Evolutionary conservation across 2,797 vertebrate genomes (phyloP).

Genomic region (Meriones psammophilus): DNA sequence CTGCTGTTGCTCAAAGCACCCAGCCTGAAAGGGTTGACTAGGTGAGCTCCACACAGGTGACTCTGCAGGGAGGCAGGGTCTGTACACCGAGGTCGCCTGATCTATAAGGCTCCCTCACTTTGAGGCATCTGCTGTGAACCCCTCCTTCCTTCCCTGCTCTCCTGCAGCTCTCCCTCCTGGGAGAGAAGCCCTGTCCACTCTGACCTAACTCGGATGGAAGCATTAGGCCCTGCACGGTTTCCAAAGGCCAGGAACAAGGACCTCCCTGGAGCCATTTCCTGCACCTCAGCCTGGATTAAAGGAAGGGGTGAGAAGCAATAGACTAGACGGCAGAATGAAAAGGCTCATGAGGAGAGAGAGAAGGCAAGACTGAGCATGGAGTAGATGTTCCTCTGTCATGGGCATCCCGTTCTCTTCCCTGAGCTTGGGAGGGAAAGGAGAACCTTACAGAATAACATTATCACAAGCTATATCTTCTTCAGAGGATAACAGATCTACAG

Average conservation of each 20-base stretch:
- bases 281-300: constrained; percentile 66
- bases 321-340: constrained; percentile 74
- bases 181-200: constrained; percentile 58
- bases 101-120: background rate
- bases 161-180: constrained; percentile 27
- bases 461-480: background rate
- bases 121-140: background rate
- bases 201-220: constrained; percentile 60
- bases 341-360: background rate
- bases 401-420: background rate
- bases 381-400: background rate
- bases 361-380: background rate
- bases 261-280: constrained; percentile 56
- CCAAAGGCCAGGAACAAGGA: constrained; percentile 25
- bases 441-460: constrained; percentile 10
- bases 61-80: background rate
- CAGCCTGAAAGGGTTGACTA: background rate
- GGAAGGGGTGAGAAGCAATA: constrained; percentile 59
- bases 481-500: background rate
- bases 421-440: background rate
- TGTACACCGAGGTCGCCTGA: background rate
- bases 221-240: constrained; percentile 54
- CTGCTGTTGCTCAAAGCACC: background rate
- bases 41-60: background rate
- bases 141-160: background rate